Base-by-base conservation (phyloP, 2,888 invertebrate species). In the Eledona agricola region DNA sequence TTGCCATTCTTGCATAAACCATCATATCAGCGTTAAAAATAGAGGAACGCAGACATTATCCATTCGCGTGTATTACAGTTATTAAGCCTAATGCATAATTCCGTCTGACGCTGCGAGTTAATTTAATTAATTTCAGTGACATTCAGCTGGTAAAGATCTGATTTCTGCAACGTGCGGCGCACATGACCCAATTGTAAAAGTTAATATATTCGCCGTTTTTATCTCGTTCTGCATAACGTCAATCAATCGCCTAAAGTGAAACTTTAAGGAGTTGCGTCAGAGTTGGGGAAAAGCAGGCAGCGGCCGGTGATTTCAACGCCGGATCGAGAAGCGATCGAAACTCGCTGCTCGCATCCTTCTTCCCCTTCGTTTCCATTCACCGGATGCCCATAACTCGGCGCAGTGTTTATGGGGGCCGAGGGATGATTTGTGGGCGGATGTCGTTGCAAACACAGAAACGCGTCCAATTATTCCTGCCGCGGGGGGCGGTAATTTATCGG, bases 401-500 rank as follows among this genome's bases (percentile, higher is more conserved):
- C 37, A 32, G 11, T n/a, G 17, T 49, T 49, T 38, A 50, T 50
- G 50, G 7, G 32, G 26, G 10, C 11, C 19, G 32, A 23, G 50
- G 40, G 40, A 40, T 40, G 47, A 49, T 38, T 40, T 50, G 50
- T 40, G 17, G 40, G 26, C 50, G 50, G 50, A 50, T 50, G 42
- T 42, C 42, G 20, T 11, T 15, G 29, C 20, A 19, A 12, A 42
- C 29, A 16, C 25, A 7, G 19, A 34, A 34, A 37, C 15, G 20
- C 19, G 31, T 29, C 23, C 32, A 22, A 49, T 49, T 45, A 51
- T 51, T 51, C 43, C 35, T 28, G 26, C 40, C 31, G 11, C 16
- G 16, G 31, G 42, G 53, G 57, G 59, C 53, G 55, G 51, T 47
- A 49, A 51, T 57, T 57, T 55, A 53, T 59, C 40, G 46, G 55